A percentile compares a stretch with the other conserved stretches of the same genome.
Conservation (phyloP, 2,113 vertebrate genomes). For the Pagrus major region DNA sequence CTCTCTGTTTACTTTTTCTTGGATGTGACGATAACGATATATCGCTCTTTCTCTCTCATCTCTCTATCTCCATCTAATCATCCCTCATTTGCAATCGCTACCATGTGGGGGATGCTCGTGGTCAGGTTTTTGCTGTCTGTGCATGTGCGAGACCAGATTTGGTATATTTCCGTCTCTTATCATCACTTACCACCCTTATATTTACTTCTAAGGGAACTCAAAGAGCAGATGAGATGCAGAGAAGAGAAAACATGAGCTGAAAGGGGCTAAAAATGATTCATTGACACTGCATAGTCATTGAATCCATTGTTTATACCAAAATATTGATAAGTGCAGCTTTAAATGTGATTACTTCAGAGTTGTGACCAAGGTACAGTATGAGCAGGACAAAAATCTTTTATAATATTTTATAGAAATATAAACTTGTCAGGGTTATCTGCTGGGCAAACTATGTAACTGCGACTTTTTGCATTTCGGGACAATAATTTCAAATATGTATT, state of each 20-base stretch:
- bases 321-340: not conserved
- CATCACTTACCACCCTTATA: not conserved
- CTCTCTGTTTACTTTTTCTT: constrained; percentile 11
- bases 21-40: constrained; percentile 33
- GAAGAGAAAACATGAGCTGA: not conserved
- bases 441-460: not conserved
- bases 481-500: no score
- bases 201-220: not conserved
- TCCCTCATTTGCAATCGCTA: constrained; percentile 7
- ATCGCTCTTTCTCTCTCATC: constrained; percentile 1
- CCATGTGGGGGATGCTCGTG: constrained; percentile 20
- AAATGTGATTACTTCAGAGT: not conserved
- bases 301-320: not conserved
- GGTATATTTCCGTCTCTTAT: not conserved
- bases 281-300: not conserved
- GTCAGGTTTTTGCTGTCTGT: not conserved
- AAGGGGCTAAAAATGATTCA: not conserved
- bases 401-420: no score
- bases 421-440: not conserved
- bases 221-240: not conserved
- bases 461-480: not conserved
- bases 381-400: no score
- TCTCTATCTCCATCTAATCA: constrained; percentile 23
- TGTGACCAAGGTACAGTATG: not conserved
- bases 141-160: not conserved